phyloP scores from a whole-genome alignment of 2,113 vertebrate genomes.

The Hippocampus comes region DNA sequence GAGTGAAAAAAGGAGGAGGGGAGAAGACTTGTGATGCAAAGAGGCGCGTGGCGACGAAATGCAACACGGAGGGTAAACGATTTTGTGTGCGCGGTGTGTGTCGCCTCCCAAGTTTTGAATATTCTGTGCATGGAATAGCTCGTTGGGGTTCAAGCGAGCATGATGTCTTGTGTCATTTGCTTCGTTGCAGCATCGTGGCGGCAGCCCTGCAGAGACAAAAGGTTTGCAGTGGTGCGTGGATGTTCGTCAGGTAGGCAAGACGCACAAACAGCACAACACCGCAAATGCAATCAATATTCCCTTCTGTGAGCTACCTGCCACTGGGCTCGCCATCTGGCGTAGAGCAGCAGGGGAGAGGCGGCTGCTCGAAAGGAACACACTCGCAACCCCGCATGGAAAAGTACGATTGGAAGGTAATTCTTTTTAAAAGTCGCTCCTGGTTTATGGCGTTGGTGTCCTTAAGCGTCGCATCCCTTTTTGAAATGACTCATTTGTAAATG shows the following conservation, averaged over 20 bases:
- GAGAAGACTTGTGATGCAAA: slow-evolving; percentile 36
- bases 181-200: slow-evolving; percentile 39
- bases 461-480: neutral
- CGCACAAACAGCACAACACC: slow-evolving; percentile 48
- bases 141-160: slow-evolving; percentile 32
- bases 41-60: slow-evolving; percentile 36
- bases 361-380: neutral
- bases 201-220: slow-evolving; percentile 58
- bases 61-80: slow-evolving; percentile 39
- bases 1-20: slow-evolving; percentile 49
- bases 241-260: slow-evolving; percentile 52
- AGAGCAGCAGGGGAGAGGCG: slow-evolving; percentile 39
- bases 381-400: neutral
- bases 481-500: neutral
- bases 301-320: slow-evolving; percentile 68
- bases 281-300: slow-evolving; percentile 66
- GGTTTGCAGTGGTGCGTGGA: slow-evolving; percentile 44
- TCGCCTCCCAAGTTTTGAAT: slow-evolving; percentile 31
- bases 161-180: slow-evolving; percentile 32
- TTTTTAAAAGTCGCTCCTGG: neutral
- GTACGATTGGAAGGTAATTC: neutral
- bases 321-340: slow-evolving; percentile 67
- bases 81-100: slow-evolving; percentile 26
- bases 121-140: slow-evolving; percentile 25
- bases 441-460: neutral